Evolutionary conservation across 2,888 invertebrate genomes (phyloP).

Genomic region (Latrodectus elegans): DNA sequence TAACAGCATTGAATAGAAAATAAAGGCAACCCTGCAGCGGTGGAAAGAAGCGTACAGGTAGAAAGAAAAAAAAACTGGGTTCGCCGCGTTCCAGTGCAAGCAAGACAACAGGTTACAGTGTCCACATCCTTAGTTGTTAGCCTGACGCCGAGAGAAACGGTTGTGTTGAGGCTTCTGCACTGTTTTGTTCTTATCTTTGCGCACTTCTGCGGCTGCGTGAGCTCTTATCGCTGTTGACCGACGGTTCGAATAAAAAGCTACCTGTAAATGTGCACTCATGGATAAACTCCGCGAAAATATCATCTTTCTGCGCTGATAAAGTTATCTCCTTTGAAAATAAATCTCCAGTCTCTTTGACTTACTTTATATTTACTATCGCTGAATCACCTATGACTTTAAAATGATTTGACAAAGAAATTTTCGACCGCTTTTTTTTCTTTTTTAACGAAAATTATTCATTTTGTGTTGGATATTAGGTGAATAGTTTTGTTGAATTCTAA

Average conservation of each 20-base stretch:
- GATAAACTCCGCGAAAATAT: conserved; percentile 18
- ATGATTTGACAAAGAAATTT: not conserved
- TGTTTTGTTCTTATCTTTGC: conserved; percentile 25
- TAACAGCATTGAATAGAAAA: not conserved
- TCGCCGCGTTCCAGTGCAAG: conserved; percentile 44
- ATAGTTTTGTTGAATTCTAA: too few species aligned
- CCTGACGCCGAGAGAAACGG: not conserved
- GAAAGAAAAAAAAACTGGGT: conserved; percentile 56
- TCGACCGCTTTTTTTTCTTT: too few species aligned
- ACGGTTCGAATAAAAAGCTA: conserved; percentile 55
- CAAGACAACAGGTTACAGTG: conserved; percentile 65
- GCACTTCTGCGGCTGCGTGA: conserved; percentile 48
- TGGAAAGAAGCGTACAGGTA: conserved; percentile 64
- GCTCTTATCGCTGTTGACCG: conserved; percentile 45
- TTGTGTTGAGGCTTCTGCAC: not conserved
- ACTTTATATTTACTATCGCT: too few species aligned
- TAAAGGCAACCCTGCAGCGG: conserved; percentile 41
- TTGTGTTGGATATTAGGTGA: too few species aligned
- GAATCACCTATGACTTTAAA: conserved; percentile 33
- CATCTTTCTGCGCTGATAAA: not conserved
- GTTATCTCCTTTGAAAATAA: conserved; percentile 23
- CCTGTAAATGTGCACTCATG: conserved; percentile 36
- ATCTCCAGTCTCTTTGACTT: too few species aligned
- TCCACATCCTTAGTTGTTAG: conserved; percentile 24
- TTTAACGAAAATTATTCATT: too few species aligned